Evolutionary conservation across 2,888 invertebrate species (phyloP).

Genomic region (Zygogramma bicolorata): DNA sequence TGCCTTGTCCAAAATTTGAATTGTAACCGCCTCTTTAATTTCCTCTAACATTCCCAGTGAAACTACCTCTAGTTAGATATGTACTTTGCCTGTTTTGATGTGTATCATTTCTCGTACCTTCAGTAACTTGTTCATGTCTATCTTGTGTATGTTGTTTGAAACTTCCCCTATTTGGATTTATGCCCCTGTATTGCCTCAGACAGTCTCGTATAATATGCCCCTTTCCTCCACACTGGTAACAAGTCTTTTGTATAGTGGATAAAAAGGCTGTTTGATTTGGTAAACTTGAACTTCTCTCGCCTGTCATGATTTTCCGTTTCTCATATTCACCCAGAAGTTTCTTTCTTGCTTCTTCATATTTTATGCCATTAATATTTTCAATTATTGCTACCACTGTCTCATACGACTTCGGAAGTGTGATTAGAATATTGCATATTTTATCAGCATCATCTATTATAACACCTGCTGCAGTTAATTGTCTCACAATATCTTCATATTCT

Average conservation of each 20-base stretch:
- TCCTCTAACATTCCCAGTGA: background rate
- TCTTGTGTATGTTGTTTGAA: background rate
- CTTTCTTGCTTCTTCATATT: conserved; percentile 5
- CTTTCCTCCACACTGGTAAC: conserved; percentile 24
- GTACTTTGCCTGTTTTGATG: background rate
- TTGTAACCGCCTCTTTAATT: background rate
- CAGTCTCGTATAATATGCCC: conserved; percentile 28
- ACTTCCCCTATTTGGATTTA: background rate
- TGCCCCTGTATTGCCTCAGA: background rate
- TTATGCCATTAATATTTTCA: conserved; percentile 32
- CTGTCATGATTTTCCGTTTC: conserved; percentile 17
- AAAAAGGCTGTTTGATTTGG: background rate
- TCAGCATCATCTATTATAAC: conserved; percentile 31
- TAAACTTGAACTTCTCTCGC: no score
- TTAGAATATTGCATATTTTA: conserved; percentile 37
- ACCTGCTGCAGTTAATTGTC: conserved; percentile 33
- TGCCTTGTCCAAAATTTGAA: background rate
- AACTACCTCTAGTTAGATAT: background rate
- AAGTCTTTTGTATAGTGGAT: background rate
- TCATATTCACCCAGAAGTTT: conserved; percentile 25
- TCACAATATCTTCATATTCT: conserved; percentile 37
- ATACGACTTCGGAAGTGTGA: conserved; percentile 38
- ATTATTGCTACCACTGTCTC: conserved; percentile 41
- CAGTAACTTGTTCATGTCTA: background rate
- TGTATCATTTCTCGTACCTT: background rate